Base-by-base conservation (phyloP, 2,113 vertebrate genomes). In the Leptosomus discolor region DNA sequence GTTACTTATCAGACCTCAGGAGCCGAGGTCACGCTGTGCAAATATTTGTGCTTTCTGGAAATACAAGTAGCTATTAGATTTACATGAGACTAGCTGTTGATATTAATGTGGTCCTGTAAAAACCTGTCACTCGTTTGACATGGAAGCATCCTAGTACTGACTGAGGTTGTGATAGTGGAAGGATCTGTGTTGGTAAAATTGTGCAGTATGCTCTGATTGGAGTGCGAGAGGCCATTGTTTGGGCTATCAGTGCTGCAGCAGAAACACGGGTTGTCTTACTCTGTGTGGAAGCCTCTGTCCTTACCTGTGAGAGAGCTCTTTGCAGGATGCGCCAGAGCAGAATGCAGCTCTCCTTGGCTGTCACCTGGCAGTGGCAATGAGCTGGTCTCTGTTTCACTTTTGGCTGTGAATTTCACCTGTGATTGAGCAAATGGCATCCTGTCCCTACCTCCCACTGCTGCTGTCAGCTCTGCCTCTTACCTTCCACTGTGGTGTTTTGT, bases 11-110 rank as follows among this genome's bases (percentile, higher is more conserved):
- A n/a, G 77, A n/a, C 48, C 16, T 30, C 18, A 53, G 65, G 39
- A 67, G 88, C 56, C 71, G 92, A 91, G 83, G 69, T 90, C 56
- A 5, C 43, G 6, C 4, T 0, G 3, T 71, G 65, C 85, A 84
- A 89, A 74, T 80, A 50, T 88, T 96, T 96, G 88, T 84, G 68
- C 83, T 87, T 86, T 92, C 80, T 95, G 91, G 88, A 78, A 78
- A 27, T 29, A 39, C 8, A 9, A 46, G 54, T 7, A 37, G 57
- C 41, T 85, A n/a, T 5, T 69, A 70, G 5, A 64, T 76, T 41
- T 37, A 41, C 32, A 2, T 41, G 79, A 41, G 68, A 46, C 8
- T 73, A 46, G 70, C 54, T 92, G 60, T 58, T 82, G 80, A 23
- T 89, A 50, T 43, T 43, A 43, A 50, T n/a, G 50, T 24, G 23